Percentiles rank a stretch among this genome's conserved stretches.
phyloP scores from a whole-genome alignment of 1,140 invertebrate genomes.

The Sycobia sp. region DNA sequence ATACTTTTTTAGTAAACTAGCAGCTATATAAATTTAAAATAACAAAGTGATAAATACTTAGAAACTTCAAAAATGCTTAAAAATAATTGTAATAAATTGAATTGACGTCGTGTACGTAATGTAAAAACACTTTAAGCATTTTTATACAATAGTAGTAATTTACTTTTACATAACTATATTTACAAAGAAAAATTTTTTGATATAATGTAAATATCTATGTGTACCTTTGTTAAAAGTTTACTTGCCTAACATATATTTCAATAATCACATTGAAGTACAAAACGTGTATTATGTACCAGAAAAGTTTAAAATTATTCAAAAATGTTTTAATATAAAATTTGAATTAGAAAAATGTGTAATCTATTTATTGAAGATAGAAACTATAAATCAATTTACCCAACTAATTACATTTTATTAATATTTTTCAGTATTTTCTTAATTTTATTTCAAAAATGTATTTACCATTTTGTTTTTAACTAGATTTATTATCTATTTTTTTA shows the following conservation, averaged over 20 bases:
- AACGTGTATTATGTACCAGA: neutral
- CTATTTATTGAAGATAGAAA: too few relatives aligned
- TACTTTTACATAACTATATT: neutral
- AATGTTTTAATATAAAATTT: too few relatives aligned
- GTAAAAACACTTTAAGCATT: constrained; percentile 18
- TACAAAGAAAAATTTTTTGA: neutral
- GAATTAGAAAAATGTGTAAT: too few relatives aligned
- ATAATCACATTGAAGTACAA: constrained; percentile 8
- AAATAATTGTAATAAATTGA: constrained; percentile 11
- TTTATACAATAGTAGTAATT: constrained; percentile 1
- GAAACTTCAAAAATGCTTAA: constrained; percentile 2
- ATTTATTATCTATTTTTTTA: too few relatives aligned
- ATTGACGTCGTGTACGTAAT: neutral
- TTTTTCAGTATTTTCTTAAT: neutral
- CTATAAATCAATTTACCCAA: too few relatives aligned
- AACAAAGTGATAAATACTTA: too few relatives aligned
- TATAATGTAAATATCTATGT: constrained; percentile 8
- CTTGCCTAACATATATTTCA: constrained; percentile 10
- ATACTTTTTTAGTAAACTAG: too few relatives aligned
- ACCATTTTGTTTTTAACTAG: too few relatives aligned
- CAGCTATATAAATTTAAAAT: too few relatives aligned
- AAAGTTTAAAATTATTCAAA: too few relatives aligned
- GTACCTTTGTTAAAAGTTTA: constrained; percentile 1
- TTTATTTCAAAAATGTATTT: neutral
- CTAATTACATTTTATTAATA: neutral